Conservation (phyloP, 2,888 invertebrate genomes). For the Leucophora obtusa region DNA sequence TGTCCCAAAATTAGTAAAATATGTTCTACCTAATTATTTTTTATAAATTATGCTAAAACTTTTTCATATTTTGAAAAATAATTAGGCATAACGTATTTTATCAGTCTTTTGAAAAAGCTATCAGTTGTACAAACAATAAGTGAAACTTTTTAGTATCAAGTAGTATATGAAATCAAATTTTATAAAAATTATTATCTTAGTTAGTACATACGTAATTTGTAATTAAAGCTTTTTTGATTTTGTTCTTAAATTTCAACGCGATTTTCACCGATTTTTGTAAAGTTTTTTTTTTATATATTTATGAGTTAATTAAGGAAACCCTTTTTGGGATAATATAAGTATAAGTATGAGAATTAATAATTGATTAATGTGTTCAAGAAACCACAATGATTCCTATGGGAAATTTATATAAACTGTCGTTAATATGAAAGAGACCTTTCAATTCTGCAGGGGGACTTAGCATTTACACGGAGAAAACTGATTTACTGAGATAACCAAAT, state of each 20-base stretch:
- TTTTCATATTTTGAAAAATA: no score
- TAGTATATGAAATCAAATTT: neutral
- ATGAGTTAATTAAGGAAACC: neutral
- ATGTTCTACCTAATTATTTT: no score
- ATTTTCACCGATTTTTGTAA: neutral
- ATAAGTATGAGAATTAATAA: neutral
- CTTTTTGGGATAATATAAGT: neutral
- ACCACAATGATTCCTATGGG: neutral
- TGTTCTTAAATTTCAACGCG: neutral
- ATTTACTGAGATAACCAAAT: no score
- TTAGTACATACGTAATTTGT: neutral
- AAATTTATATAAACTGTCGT: neutral
- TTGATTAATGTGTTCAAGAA: slow-evolving; percentile 1
- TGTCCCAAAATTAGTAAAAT: no score
- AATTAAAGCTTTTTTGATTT: slow-evolving; percentile 3
- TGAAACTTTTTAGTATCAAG: neutral
- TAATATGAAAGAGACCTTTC: no score
- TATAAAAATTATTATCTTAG: neutral
- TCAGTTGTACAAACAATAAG: neutral
- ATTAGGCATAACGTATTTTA: no score
- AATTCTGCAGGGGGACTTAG: no score
- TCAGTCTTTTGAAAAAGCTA: no score
- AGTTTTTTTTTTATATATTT: neutral
- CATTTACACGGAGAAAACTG: no score
- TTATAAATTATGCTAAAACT: no score